Evolutionary conservation across 2,888 invertebrate species (phyloP).

Genomic region (Trichopoda pennipes): DNA sequence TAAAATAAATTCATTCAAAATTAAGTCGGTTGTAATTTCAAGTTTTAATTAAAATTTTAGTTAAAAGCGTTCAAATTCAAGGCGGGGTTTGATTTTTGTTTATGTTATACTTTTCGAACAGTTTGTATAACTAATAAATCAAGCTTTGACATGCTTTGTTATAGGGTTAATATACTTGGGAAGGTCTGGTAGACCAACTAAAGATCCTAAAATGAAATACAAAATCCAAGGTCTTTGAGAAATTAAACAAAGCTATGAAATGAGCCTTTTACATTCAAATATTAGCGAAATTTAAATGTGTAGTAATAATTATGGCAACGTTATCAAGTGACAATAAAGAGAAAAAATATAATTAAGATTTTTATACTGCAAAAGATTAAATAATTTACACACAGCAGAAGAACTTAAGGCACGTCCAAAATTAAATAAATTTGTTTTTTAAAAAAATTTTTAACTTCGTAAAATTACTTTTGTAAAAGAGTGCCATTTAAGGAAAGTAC

Average conservation of each 20-base stretch:
- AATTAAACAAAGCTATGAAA: neutral
- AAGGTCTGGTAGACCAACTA: conserved; percentile 10
- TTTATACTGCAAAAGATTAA: too few relatives aligned
- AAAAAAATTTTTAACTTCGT: too few relatives aligned
- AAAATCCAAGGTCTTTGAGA: neutral
- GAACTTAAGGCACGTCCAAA: too few relatives aligned
- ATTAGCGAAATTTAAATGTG: too few relatives aligned
- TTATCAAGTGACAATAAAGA: too few relatives aligned
- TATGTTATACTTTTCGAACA: conserved; percentile 28
- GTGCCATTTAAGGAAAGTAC: too few relatives aligned
- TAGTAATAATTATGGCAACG: too few relatives aligned
- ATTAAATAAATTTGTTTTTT: too few relatives aligned
- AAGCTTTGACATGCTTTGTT: conserved; percentile 44
- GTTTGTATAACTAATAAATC: conserved; percentile 51
- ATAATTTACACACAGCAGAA: too few relatives aligned
- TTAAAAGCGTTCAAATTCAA: conserved; percentile 18
- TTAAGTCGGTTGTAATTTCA: conserved; percentile 22
- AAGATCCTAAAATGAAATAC: conserved; percentile 2
- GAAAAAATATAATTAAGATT: too few relatives aligned
- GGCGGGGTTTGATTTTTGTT: conserved; percentile 36
- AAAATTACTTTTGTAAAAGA: too few relatives aligned
- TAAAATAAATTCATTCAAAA: conserved; percentile 14
- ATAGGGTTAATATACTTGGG: neutral
- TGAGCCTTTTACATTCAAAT: neutral
- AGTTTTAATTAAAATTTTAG: conserved; percentile 47